Evolutionary conservation across 2,888 invertebrate species (phyloP).

Genomic region (Ariolimax columbianus): DNA sequence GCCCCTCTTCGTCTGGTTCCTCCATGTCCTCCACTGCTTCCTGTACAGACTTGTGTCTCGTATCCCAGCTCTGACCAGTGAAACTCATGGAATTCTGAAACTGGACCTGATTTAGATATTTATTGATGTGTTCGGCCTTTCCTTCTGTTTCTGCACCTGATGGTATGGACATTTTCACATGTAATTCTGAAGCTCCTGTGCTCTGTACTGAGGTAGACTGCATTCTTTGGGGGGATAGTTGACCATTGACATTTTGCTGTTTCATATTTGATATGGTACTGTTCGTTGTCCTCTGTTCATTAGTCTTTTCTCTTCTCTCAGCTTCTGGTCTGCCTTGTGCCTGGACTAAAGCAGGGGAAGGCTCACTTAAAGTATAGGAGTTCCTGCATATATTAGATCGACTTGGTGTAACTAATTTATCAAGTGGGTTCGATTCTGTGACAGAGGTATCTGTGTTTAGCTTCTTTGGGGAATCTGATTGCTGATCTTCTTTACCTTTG

Average conservation of each 20-base stretch:
- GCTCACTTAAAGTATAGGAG: conserved; percentile 88
- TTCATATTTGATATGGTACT: background rate
- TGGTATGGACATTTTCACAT: conserved; percentile 26
- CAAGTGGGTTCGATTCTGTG: background rate
- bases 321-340: conserved; percentile 38
- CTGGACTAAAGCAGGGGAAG: conserved; percentile 85
- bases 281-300: background rate
- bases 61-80: conserved; percentile 39
- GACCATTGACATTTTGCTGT: background rate
- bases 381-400: conserved; percentile 83
- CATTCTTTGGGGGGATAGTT: background rate
- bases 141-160: conserved; percentile 65
- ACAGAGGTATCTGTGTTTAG: conserved; percentile 27
- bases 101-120: conserved; percentile 72
- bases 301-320: background rate
- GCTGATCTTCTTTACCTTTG: background rate
- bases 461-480: conserved; percentile 43
- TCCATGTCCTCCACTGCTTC: background rate
- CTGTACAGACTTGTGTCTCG: conserved; percentile 9
- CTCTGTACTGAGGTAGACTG: background rate
- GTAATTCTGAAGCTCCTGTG: background rate
- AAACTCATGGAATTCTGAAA: conserved; percentile 57
- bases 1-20: background rate
- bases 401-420: conserved; percentile 6
- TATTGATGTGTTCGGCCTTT: conserved; percentile 75